A percentile compares a stretch with the other conserved stretches of the same genome.
phyloP scores from a whole-genome alignment of 2,797 vertebrate genomes.

The Carduelis carduelis region DNA sequence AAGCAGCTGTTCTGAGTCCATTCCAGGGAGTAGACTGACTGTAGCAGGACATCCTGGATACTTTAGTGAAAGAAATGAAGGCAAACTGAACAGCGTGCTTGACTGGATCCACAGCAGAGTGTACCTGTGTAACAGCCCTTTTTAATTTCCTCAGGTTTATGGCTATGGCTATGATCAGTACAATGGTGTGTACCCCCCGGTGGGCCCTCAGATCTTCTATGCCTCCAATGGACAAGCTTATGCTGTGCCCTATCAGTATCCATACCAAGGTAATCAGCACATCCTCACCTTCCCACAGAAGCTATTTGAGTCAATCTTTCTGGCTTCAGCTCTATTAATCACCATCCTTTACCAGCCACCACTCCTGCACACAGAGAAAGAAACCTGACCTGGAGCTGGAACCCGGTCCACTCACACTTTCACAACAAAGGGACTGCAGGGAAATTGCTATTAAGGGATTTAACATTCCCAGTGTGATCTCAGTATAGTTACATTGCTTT shows the following conservation, averaged over 20 bases:
- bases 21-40: not conserved
- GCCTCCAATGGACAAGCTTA: conserved; percentile 86
- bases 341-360: not conserved
- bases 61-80: not conserved
- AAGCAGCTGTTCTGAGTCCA: not conserved
- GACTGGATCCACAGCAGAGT: not conserved
- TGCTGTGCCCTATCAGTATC: conserved; percentile 85
- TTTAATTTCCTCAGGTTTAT: conserved; percentile 78
- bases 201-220: conserved; percentile 85
- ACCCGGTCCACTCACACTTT: not conserved
- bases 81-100: not conserved
- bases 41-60: not conserved
- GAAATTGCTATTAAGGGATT: not conserved
- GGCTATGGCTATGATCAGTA: conserved; percentile 83
- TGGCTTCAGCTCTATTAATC: not conserved
- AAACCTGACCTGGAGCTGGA: not conserved
- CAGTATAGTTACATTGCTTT: not conserved
- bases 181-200: conserved; percentile 78
- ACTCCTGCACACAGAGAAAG: not conserved
- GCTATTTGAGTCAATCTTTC: not conserved
- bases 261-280: conserved; percentile 78
- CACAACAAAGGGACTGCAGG: not conserved
- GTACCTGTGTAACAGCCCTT: not conserved
- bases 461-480: not conserved
- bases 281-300: not conserved